These are phyloP conservation scores for Phthorimaea operculella DNA, from an alignment of 1,140 invertebrate genomes.

Conservation along the genomic window DNA sequence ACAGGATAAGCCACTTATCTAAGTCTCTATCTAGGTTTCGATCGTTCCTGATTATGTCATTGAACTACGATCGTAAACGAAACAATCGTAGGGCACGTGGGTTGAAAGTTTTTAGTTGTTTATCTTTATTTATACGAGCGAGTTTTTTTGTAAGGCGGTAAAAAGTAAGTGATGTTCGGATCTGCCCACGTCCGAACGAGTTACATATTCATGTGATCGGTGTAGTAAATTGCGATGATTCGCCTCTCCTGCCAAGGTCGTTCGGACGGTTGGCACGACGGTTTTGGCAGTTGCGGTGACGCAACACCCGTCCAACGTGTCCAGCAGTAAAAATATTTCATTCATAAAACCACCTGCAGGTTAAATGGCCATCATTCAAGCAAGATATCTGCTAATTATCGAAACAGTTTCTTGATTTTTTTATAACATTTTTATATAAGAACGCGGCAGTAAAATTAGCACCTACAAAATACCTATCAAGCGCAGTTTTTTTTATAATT, in stretches of 20 bases:
- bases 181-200: conserved; percentile 11
- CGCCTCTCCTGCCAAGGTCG: conserved; percentile 34
- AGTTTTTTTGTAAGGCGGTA: not conserved
- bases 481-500: not conserved
- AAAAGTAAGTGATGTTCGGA: not conserved
- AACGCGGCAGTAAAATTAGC: too few species aligned
- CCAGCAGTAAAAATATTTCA: conserved; percentile 26
- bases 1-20: conserved; percentile 40
- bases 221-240: conserved; percentile 18
- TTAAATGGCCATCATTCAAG: conserved; percentile 15
- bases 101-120: not conserved
- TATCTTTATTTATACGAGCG: not conserved
- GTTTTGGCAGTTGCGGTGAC: conserved; percentile 18
- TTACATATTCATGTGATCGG: conserved; percentile 21
- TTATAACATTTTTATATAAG: too few species aligned
- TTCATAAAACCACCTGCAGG: conserved; percentile 30
- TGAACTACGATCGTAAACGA: conserved; percentile 1
- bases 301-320: conserved; percentile 34
- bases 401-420: too few species aligned
- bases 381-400: too few species aligned
- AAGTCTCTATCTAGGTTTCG: conserved; percentile 18
- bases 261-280: conserved; percentile 12
- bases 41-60: not conserved
- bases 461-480: not conserved
- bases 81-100: not conserved